Conservation (phyloP, 2,113 vertebrate genomes). For the Corvus hawaiiensis region DNA sequence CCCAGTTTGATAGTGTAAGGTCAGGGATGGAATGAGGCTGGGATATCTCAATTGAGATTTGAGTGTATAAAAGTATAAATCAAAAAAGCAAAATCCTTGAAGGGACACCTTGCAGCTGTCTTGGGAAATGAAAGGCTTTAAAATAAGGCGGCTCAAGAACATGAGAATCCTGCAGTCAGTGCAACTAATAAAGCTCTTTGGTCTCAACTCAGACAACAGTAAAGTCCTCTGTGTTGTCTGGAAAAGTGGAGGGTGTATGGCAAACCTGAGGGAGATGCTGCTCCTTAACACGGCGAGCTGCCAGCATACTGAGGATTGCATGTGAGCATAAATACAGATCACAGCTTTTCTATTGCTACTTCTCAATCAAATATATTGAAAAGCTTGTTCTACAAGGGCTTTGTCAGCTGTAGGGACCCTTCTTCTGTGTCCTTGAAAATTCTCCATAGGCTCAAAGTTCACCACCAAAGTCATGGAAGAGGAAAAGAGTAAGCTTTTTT, state of each 20-base stretch:
- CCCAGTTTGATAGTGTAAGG: slow-evolving; percentile 57
- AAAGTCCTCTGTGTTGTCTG: neutral
- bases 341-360: neutral
- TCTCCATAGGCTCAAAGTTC: slow-evolving; percentile 19
- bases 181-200: neutral
- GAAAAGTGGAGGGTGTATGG: neutral
- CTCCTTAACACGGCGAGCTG: neutral
- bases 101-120: slow-evolving; percentile 69
- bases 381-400: neutral
- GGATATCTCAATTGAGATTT: slow-evolving; percentile 65
- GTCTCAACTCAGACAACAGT: neutral
- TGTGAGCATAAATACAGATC: neutral
- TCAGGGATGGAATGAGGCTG: slow-evolving; percentile 72
- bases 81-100: slow-evolving; percentile 77
- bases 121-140: slow-evolving; percentile 69
- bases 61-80: slow-evolving; percentile 74
- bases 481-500: slow-evolving; percentile 17
- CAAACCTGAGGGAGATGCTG: neutral
- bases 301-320: neutral
- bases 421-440: slow-evolving; percentile 36
- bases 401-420: neutral
- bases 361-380: neutral
- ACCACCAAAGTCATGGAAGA: slow-evolving; percentile 25
- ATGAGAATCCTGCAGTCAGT: neutral
- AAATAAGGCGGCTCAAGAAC: slow-evolving; percentile 54